Evolutionary conservation across 2,888 invertebrate genomes (phyloP).

Genomic region (Leptinotarsa peninsularis): DNA sequence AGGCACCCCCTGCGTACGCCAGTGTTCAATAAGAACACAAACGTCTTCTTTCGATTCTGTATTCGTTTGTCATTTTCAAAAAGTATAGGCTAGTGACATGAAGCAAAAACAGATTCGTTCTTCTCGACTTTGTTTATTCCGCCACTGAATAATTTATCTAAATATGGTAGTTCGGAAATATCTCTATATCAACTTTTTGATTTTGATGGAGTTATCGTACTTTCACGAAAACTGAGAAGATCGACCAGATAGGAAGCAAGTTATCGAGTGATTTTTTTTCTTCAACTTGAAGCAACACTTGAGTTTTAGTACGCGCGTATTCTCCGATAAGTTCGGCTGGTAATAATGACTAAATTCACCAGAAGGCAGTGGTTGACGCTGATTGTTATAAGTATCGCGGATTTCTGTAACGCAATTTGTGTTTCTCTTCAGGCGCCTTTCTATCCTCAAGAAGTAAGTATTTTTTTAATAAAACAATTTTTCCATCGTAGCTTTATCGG

Average conservation of each 20-base stretch:
- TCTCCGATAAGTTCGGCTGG: background rate
- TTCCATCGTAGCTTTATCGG: too few relatives aligned
- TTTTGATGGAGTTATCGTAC: slow-evolving; percentile 60
- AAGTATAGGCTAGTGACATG: background rate
- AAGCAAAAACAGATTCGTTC: slow-evolving; percentile 21
- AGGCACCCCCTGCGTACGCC: slow-evolving; percentile 26
- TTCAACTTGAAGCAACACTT: background rate
- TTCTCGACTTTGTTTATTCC: background rate
- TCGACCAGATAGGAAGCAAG: slow-evolving; percentile 25
- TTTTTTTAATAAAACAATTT: background rate
- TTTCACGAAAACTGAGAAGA: slow-evolving; percentile 48
- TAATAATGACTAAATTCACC: slow-evolving; percentile 74
- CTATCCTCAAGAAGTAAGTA: slow-evolving; percentile 83
- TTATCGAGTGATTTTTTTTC: slow-evolving; percentile 18
- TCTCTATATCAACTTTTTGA: slow-evolving; percentile 61
- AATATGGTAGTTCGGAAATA: slow-evolving; percentile 62
- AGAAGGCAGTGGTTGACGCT: slow-evolving; percentile 83
- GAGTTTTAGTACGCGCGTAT: background rate
- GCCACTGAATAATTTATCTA: background rate
- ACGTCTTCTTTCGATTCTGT: slow-evolving; percentile 19
- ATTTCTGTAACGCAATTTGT: slow-evolving; percentile 87
- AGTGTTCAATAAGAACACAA: slow-evolving; percentile 18
- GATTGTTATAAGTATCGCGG: slow-evolving; percentile 82
- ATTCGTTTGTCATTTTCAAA: slow-evolving; percentile 18
- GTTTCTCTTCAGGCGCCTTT: slow-evolving; percentile 88